phyloP scores from a whole-genome alignment of 2,888 invertebrate genomes.

The Anoncus sp. region DNA sequence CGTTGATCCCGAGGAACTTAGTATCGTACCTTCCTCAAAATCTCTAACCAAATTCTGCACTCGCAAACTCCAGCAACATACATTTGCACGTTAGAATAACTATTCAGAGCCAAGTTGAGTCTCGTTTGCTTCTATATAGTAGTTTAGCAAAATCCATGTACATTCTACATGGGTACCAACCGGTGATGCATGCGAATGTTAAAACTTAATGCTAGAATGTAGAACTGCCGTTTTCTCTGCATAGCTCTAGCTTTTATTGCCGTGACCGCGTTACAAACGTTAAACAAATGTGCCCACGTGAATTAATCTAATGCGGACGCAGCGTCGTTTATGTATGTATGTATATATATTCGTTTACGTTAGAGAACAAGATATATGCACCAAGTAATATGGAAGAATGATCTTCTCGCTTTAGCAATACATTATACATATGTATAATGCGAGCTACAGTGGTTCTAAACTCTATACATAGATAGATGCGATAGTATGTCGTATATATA shows the following conservation, averaged over 20 bases:
- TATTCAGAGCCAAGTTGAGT: background rate
- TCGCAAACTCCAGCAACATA: too few relatives aligned
- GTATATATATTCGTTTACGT: background rate
- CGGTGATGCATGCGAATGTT: too few relatives aligned
- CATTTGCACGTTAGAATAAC: background rate
- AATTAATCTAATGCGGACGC: constrained; percentile 29
- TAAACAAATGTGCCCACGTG: constrained; percentile 42
- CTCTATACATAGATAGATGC: constrained; percentile 4
- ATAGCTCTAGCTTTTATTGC: constrained; percentile 49
- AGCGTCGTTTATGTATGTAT: constrained; percentile 11
- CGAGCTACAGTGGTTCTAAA: background rate
- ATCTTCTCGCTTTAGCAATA: background rate
- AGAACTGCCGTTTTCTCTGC: constrained; percentile 15
- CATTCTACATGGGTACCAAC: too few relatives aligned
- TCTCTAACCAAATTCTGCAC: too few relatives aligned
- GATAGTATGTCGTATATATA: background rate
- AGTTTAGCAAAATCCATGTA: background rate
- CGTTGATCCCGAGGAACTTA: too few relatives aligned
- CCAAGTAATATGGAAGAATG: constrained; percentile 3
- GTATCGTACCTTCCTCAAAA: too few relatives aligned
- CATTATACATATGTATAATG: background rate
- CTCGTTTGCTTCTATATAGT: background rate
- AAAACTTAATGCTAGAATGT: background rate
- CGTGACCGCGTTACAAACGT: constrained; percentile 44
- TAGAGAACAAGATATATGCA: constrained; percentile 8